Conservation (phyloP, 2,888 invertebrate genomes). For the Eupithecia subfuscata region DNA sequence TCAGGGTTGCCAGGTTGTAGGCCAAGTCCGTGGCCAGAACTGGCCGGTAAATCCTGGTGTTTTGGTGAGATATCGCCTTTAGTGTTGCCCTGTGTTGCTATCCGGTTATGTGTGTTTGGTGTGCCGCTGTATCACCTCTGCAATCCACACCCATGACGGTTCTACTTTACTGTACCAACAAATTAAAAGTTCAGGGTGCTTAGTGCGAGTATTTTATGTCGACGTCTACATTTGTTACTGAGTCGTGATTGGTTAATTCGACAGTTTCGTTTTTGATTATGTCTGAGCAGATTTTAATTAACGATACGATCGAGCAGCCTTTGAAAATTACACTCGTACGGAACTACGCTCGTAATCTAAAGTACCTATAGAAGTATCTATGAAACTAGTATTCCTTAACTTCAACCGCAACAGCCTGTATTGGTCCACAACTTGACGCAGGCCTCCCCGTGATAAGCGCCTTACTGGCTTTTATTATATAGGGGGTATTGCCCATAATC, state of each 20-base stretch:
- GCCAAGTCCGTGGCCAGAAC: background rate
- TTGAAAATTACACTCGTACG: too few species aligned
- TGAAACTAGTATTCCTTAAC: too few species aligned
- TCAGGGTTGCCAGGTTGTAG: slow-evolving; percentile 7
- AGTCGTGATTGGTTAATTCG: background rate
- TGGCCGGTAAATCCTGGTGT: background rate
- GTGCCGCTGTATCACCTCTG: slow-evolving; percentile 58
- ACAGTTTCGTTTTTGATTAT: background rate
- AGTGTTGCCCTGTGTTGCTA: slow-evolving; percentile 70
- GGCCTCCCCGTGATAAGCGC: too few species aligned
- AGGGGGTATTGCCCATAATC: too few species aligned
- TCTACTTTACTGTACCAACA: background rate
- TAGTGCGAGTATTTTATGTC: background rate
- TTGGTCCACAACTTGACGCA: too few species aligned
- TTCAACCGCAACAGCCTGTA: too few species aligned
- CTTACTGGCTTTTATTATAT: too few species aligned
- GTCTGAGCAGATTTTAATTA: background rate
- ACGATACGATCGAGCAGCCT: background rate
- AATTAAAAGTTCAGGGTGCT: background rate
- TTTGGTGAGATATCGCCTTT: background rate
- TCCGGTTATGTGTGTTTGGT: slow-evolving; percentile 55
- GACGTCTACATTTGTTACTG: background rate
- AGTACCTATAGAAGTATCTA: background rate
- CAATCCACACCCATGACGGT: slow-evolving; percentile 33
- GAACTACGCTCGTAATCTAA: too few species aligned